phyloP scores from a whole-genome alignment of 1,140 invertebrate genomes.

The Macrocentrus cingulum region DNA sequence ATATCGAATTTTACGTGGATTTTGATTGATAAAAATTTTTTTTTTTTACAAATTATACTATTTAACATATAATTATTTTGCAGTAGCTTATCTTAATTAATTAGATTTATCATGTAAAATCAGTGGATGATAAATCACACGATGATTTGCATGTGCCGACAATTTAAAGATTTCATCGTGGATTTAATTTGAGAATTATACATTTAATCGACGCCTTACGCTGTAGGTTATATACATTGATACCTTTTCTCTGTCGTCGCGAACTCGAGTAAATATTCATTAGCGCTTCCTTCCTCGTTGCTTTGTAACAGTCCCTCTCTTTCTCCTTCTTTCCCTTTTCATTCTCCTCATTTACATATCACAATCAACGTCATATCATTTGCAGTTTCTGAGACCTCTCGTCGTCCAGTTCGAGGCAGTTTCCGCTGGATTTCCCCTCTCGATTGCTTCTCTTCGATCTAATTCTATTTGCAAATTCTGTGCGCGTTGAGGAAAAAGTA shows the following conservation, averaged over 20 bases:
- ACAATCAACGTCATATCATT: slow-evolving; percentile 52
- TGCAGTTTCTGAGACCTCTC: slow-evolving; percentile 26
- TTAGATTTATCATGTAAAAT: slow-evolving; percentile 1
- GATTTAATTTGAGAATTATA: slow-evolving; percentile 57
- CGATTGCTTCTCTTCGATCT: too few relatives aligned
- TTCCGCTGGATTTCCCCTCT: neutral
- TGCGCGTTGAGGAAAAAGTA: too few relatives aligned
- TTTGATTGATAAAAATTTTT: too few relatives aligned
- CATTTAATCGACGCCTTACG: slow-evolving; percentile 48
- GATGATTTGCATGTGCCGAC: slow-evolving; percentile 43
- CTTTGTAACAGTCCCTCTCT: slow-evolving; percentile 4
- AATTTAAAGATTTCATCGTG: slow-evolving; percentile 50
- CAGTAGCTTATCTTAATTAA: neutral
- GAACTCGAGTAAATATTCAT: slow-evolving; percentile 52
- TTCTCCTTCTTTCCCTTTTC: slow-evolving; percentile 3
- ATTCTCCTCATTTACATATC: slow-evolving; percentile 50
- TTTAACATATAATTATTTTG: too few relatives aligned
- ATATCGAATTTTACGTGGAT: too few relatives aligned
- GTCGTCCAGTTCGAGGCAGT: neutral
- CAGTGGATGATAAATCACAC: slow-evolving; percentile 12
- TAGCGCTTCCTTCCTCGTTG: slow-evolving; percentile 29
- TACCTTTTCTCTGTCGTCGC: slow-evolving; percentile 35
- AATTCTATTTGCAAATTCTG: too few relatives aligned
- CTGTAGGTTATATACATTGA: slow-evolving; percentile 26
- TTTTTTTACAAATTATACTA: too few relatives aligned